Base-by-base conservation (phyloP, 2,797 vertebrate species). In the Lagocephalus sceleratus region DNA sequence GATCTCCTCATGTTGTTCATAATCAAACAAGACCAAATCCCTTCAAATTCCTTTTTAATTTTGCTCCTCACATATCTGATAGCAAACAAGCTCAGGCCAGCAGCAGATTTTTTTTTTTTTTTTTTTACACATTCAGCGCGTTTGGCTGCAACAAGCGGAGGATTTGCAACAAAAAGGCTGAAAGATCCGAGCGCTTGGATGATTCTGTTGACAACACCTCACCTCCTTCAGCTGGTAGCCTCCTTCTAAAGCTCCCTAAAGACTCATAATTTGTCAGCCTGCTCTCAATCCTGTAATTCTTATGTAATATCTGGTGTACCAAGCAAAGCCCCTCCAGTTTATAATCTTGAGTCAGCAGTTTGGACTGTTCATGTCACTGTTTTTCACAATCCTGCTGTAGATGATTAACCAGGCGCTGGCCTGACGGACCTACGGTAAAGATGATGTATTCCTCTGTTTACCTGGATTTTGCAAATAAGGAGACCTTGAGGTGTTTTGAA, bases 111-210 rank as follows among this genome's bases (percentile, higher is more conserved):
- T 44, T 48, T 32, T 23, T 43, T 17, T 46, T 49, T 61, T 20
- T 66, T 58, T 25, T 7, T 35, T 35, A 35, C 32, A 35, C 32
- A 35, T 49, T 29, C 10, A 29, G 44, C 70, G 53, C 6, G 12
- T 60, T 69, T 51, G 48, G 26, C 53, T 58, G n/a, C 54, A 44
- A 57, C 51, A 42, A 8, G 20, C 5, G 14, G 42, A 53, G 15
- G 29, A 44, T 63, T 76, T 74, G 44, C 69, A 58, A 25, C 23
- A 25, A 25, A 25, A 25, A 7, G 23, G 7, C 23, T 72, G 54
- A 68, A 47, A 62, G 60, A 46, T 67, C 69, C 79, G 73, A 71
- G n/a, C 42, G 49, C 44, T 40, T 54, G 32, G 54, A 32, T 47
- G 3, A 16, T 54, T 25, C 25, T 49, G 39, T 32, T 49, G 39